A percentile compares a stretch with the other conserved stretches of the same genome.
These are phyloP conservation scores for Stenolophus ochropezus DNA, from an alignment of 2,888 invertebrate species.

Conservation along the genomic window DNA sequence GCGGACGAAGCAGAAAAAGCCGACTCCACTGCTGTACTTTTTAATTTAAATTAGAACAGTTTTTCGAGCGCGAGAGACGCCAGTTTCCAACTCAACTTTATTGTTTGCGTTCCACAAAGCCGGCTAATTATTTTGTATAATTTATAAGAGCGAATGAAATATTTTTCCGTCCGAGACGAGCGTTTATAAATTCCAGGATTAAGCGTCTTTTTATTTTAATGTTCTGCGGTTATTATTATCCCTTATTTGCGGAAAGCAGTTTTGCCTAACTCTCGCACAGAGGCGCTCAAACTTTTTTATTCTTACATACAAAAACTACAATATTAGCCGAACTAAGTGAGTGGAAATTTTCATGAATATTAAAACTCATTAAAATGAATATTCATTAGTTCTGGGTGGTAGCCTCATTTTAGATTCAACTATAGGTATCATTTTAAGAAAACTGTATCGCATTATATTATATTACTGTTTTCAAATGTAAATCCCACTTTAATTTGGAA, in stretches of 20 bases:
- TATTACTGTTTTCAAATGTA: too few relatives aligned
- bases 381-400: not conserved
- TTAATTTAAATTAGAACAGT: slow-evolving; percentile 55
- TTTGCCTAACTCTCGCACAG: not conserved
- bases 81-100: slow-evolving; percentile 50
- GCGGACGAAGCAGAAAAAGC: slow-evolving; percentile 4
- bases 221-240: slow-evolving; percentile 49
- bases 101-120: slow-evolving; percentile 53
- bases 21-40: slow-evolving; percentile 46
- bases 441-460: too few relatives aligned
- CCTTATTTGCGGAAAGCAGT: slow-evolving; percentile 52
- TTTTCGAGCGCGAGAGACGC: not conserved
- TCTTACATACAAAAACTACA: not conserved
- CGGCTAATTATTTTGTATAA: slow-evolving; percentile 59
- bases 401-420: not conserved
- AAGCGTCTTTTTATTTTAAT: slow-evolving; percentile 50
- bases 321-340: not conserved
- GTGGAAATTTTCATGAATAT: not conserved
- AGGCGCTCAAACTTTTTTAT: not conserved
- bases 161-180: slow-evolving; percentile 51
- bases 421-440: not conserved
- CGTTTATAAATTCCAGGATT: slow-evolving; percentile 54
- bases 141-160: slow-evolving; percentile 57
- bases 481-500: too few relatives aligned
- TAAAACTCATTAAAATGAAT: not conserved